Base-by-base conservation (phyloP, 2,797 vertebrate genomes). In the Heliangelus exortis region DNA sequence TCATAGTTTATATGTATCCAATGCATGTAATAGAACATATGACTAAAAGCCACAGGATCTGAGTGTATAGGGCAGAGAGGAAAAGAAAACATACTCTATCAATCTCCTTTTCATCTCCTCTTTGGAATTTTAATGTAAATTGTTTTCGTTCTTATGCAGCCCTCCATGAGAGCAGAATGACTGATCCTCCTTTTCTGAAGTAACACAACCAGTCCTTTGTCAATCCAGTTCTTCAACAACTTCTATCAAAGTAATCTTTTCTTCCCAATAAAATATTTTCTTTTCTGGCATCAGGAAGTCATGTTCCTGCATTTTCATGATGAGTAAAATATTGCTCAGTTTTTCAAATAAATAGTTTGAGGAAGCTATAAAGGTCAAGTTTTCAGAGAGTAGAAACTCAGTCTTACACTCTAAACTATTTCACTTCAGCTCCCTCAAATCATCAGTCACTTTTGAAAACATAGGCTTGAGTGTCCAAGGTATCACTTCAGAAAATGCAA, bases 21-120 rank as follows among this genome's bases (percentile, higher is more conserved):
- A 54, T 22, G 41, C 11, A 20, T 0, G 0, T 33, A 1, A 5
- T 63, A n/a, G 15, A 62, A 26, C 13, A 18, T n/a, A n/a, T 7
- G 15, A 65, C 18, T 92, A 43, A 72, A 95, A 85, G 33, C n/a
- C 62, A 54, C 18, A 61, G 11, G 20, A 94, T 54, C 41, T 17
- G 41, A 72, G 20, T 33, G 9, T 45, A 68, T 51, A 63, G 12
- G 33, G 55, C 55, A 89, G 69, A 86, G 36, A 62, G 4, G 19
- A 4, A 45, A 68, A 16, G 2, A 57, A 89, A 90, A 71, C n/a
- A 31, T 31, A 13, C 12, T 78, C 5, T 45, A 61, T 55, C 48
- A 25, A 67, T 75, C 43, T 71, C 28, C 5, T 50, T 80, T 92
- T 80, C 3, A 5, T 50, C 26, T 80, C 14, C 68, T 69, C 10